Conservation (phyloP, 2,888 invertebrate species). For the Lithophane semibrunnea region DNA sequence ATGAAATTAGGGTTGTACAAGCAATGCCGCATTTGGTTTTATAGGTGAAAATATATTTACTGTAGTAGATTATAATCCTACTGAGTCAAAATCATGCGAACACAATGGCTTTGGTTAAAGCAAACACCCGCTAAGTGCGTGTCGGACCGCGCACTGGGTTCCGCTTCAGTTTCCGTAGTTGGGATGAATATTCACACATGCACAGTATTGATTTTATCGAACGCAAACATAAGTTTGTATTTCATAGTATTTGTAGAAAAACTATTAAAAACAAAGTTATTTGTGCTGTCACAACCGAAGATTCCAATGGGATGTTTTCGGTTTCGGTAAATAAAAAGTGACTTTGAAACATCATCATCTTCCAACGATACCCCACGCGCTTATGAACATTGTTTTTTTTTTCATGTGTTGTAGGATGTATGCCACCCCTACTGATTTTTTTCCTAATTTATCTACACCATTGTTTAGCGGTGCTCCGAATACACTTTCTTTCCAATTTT, state of each 20-base stretch:
- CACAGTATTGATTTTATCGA: background rate
- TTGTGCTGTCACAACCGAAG: background rate
- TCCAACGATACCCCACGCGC: too few relatives aligned
- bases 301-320: background rate
- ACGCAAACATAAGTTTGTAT: background rate
- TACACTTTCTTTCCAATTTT: background rate
- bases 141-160: background rate
- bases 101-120: background rate
- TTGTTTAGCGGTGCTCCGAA: background rate
- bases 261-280: background rate
- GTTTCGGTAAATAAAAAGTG: background rate
- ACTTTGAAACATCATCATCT: background rate
- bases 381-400: background rate
- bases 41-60: background rate
- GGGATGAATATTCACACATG: background rate
- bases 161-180: background rate
- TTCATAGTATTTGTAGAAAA: background rate
- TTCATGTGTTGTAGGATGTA: too few relatives aligned
- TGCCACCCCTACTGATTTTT: background rate
- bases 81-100: background rate
- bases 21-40: background rate
- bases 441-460: background rate
- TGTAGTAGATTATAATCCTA: background rate
- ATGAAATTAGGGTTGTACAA: background rate
- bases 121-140: background rate